Conservation (phyloP, 2,888 invertebrate species). For the Helobdella robusta region DNA sequence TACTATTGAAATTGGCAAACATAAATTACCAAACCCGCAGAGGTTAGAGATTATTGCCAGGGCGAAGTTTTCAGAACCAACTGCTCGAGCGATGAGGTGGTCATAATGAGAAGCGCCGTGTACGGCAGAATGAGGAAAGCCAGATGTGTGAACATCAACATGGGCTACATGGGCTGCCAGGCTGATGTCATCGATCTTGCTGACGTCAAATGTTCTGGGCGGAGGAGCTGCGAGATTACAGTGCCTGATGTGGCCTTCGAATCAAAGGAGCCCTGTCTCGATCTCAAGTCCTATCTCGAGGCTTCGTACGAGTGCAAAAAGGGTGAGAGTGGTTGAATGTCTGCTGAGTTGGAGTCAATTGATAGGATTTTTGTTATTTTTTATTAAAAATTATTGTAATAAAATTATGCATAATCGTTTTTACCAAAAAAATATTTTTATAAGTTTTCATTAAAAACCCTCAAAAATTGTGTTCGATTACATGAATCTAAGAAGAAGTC, state of each 20-base stretch:
- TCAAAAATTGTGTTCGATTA: no score
- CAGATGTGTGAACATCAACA: constrained; percentile 30
- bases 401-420: neutral
- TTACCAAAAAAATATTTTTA: neutral
- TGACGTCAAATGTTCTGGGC: constrained; percentile 32
- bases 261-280: constrained; percentile 30
- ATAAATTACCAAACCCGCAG: no score
- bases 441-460: no score
- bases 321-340: constrained; percentile 29
- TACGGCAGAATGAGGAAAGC: constrained; percentile 33
- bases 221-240: constrained; percentile 28
- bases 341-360: neutral
- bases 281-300: constrained; percentile 32
- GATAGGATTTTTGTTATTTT: neutral
- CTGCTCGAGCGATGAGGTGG: constrained; percentile 29
- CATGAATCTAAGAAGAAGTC: no score
- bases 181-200: constrained; percentile 30
- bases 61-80: constrained; percentile 29
- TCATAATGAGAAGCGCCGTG: constrained; percentile 28
- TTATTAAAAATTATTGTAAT: neutral
- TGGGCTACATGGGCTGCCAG: constrained; percentile 32
- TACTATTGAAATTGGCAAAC: no score
- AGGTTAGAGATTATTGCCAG: constrained; percentile 30
- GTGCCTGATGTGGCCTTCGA: constrained; percentile 29
- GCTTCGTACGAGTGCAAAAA: constrained; percentile 32